Evolutionary conservation across 2,113 vertebrate species (phyloP), one percentile per base, ranked within the genome.

Genomic region (Chroicocephalus ridibundus): DNA sequence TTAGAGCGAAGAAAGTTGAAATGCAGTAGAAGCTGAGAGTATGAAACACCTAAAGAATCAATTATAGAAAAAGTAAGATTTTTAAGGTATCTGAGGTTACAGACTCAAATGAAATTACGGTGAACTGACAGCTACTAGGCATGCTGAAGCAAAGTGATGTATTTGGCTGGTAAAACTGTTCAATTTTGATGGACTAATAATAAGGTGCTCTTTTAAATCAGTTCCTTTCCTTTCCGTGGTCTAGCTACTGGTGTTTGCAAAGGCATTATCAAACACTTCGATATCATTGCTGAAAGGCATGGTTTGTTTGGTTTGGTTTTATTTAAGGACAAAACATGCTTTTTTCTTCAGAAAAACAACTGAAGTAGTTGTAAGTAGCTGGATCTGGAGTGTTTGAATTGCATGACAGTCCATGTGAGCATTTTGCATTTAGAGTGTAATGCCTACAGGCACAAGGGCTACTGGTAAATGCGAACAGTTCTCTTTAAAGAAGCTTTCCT

Each of bases 271-370:
- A 80, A 57, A 57, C 3, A 7, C 22, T 74, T 72, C 1, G 5
- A 15, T 70, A 10, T 15, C 2, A 9, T 24, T 61, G 21, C 19
- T 80, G 55, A 81, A 92, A 61, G 16, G 20, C 4, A 6, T 54
- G 12, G 11, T 66, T 79, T 40, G 12, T n/a, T 88, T 72, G 13
- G 6, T 52, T 72, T 68, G 15, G 5, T 70, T 66, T 22, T 68
- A 60, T 54, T 40, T 20, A 38, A 1, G 5, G 38, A 27, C 14
- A 57, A 66, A 90, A 34, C 5, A 5, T 11, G 14, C 0, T 2
- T 5, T 54, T 66, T 40, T 31, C 13, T 55, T 75, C 51, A 70
- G 78, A 55, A 52, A 19, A 74, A 31, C 27, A 71, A 4, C 29
- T 34, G n/a, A 60, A 10, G 5, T 52, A 17, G 13, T n/a, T 84